Evolutionary conservation across 2,113 vertebrate species (phyloP), one percentile per base, ranked within the genome.

Genomic region (Panthera leo): DNA sequence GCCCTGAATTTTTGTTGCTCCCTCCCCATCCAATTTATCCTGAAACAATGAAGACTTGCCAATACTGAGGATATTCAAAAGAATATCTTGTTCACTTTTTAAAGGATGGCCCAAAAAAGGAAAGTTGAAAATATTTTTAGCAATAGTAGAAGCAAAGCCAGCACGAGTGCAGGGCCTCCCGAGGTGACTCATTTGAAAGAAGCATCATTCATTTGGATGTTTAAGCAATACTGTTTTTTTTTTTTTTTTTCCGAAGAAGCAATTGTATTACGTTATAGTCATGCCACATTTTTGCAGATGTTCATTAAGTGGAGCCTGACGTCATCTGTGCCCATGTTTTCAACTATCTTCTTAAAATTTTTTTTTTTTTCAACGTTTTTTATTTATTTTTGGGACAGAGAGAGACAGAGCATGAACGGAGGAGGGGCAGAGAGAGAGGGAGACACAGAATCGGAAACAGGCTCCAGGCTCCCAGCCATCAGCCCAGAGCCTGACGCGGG

Each of bases 91-190:
- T 94, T 96, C 73, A 79, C 34, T 94, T 97, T 96, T 95, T 94
- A 94, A 93, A 95, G 48, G 27, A 65, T 68, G 42, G 25, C 34
- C 85, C 36, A 23, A 34, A 79, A 89, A 92, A 82, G 14, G 70
- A 79, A 39, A 67, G 4, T 68, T 68, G 90, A 87, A 94, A 95
- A 42, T 94, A 73, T 95, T 95, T 97, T 97, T 92, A 95, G 61
- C 19, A 39, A 7, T 65, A 87, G 48, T 51, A 79, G 53, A 61
- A 58, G 73, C 73, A 89, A 27, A 76, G 75, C 63, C 70, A 87
- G 89, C 80, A 45, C n/a, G 51, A 68, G 68, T 61, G 31, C 45
- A 88, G n/a, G 75, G 36, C 34, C 61, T 96, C 71, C 55, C 1
- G 14, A 36, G 5, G 86, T 55, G 25, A 96, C 63, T 94, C 25